These are phyloP conservation scores for Protosalanx chinensis DNA, from an alignment of 2,797 vertebrate species.

Conservation along the genomic window DNA sequence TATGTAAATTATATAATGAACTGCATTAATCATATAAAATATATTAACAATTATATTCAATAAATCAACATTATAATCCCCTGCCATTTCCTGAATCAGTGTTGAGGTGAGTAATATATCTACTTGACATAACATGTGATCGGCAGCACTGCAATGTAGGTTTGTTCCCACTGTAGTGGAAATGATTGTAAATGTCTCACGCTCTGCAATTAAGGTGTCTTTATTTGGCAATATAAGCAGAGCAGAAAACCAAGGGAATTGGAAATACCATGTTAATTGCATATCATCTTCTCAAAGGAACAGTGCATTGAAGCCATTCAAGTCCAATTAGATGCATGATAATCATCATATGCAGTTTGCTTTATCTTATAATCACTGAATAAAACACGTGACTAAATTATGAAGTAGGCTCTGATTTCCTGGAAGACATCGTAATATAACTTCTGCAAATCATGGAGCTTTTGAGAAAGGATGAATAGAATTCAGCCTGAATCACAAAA, in stretches of 20 bases:
- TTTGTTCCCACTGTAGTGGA: no score
- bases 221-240: neutral
- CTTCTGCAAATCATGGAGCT: no score
- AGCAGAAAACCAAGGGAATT: neutral
- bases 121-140: no score
- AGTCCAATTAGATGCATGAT: slow-evolving; percentile 30
- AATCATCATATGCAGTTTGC: slow-evolving; percentile 35
- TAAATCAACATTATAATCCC: no score
- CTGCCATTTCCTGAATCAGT: no score
- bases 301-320: slow-evolving; percentile 32
- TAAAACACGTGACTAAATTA: slow-evolving; percentile 7
- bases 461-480: slow-evolving; percentile 2
- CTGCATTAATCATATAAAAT: no score
- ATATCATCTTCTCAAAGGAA: slow-evolving; percentile 28
- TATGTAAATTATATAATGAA: no score
- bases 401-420: slow-evolving; percentile 29
- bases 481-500: slow-evolving; percentile 20
- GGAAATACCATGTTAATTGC: slow-evolving; percentile 34
- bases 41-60: no score
- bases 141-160: no score
- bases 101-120: no score
- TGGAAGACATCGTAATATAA: neutral
- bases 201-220: neutral
- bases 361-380: slow-evolving; percentile 31
- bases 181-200: no score